phyloP scores from a whole-genome alignment of 2,888 invertebrate species.

The Clivina fossor region DNA sequence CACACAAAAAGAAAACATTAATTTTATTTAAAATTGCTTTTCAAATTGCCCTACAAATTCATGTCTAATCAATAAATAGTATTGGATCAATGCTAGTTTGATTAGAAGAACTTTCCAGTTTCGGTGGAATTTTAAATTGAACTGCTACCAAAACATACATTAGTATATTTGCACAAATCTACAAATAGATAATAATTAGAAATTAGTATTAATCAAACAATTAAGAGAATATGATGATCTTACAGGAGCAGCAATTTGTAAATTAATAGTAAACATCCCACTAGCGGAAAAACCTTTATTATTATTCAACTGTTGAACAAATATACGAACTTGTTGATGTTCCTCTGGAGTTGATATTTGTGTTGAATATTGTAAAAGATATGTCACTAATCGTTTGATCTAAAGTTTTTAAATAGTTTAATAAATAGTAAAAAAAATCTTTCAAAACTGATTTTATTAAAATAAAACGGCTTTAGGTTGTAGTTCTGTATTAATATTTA shows the following conservation, averaged over 20 bases:
- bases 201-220: slow-evolving; percentile 7
- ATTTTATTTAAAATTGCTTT: too few relatives aligned
- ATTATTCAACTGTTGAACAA: slow-evolving; percentile 50
- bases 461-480: too few relatives aligned
- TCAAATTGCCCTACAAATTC: too few relatives aligned
- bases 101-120: too few relatives aligned
- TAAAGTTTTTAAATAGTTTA: slow-evolving; percentile 38
- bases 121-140: slow-evolving; percentile 49
- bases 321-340: slow-evolving; percentile 51
- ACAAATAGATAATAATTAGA: slow-evolving; percentile 40
- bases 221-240: slow-evolving; percentile 35
- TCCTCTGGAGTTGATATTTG: slow-evolving; percentile 47
- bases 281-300: slow-evolving; percentile 50
- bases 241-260: slow-evolving; percentile 52
- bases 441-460: too few relatives aligned
- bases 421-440: too few relatives aligned
- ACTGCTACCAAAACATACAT: slow-evolving; percentile 52
- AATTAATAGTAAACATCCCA: slow-evolving; percentile 50
- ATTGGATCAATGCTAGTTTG: too few relatives aligned
- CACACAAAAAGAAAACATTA: too few relatives aligned
- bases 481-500: too few relatives aligned
- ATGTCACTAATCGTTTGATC: slow-evolving; percentile 48
- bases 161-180: slow-evolving; percentile 52
- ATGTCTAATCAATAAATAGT: too few relatives aligned
- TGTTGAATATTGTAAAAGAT: slow-evolving; percentile 51